A percentile compares a stretch with the other conserved stretches of the same genome.
Conservation (phyloP, 2,888 invertebrate species). For the Drosophila dives region DNA sequence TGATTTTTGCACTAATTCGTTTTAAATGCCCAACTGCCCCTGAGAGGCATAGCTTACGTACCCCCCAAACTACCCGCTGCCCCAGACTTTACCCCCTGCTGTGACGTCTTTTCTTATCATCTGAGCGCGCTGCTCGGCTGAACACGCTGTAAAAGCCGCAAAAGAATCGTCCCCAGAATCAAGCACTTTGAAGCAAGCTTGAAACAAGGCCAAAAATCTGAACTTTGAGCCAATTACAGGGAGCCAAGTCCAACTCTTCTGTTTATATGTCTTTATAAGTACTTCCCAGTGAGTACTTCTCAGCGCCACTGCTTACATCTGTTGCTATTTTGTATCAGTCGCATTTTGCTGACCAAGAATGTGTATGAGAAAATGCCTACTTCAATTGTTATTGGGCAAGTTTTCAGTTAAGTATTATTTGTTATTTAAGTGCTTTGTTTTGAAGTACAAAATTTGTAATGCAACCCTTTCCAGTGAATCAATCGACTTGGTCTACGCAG, state of each 20-base stretch:
- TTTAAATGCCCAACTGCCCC: constrained; percentile 56
- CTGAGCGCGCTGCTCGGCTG: constrained; percentile 1
- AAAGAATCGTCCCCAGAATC: background rate
- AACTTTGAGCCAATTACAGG: background rate
- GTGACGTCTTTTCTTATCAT: constrained; percentile 5
- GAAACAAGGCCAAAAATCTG: constrained; percentile 1
- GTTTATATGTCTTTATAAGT: background rate
- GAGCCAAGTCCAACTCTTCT: background rate
- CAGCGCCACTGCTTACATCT: background rate
- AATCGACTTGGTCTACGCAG: background rate
- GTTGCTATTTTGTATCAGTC: background rate
- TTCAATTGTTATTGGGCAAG: background rate
- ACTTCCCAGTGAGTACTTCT: background rate
- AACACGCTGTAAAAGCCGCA: background rate
- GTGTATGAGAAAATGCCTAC: background rate
- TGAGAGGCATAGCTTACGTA: constrained; percentile 11
- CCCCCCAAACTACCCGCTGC: constrained; percentile 14
- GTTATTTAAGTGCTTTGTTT: background rate
- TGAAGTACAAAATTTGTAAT: background rate
- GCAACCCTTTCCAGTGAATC: background rate
- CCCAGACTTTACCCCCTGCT: constrained; percentile 1
- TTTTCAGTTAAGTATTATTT: background rate
- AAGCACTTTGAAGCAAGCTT: background rate
- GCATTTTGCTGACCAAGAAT: background rate
- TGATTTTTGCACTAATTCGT: constrained; percentile 49